phyloP scores from a whole-genome alignment of 2,113 vertebrate species.

The Calonectris borealis region DNA sequence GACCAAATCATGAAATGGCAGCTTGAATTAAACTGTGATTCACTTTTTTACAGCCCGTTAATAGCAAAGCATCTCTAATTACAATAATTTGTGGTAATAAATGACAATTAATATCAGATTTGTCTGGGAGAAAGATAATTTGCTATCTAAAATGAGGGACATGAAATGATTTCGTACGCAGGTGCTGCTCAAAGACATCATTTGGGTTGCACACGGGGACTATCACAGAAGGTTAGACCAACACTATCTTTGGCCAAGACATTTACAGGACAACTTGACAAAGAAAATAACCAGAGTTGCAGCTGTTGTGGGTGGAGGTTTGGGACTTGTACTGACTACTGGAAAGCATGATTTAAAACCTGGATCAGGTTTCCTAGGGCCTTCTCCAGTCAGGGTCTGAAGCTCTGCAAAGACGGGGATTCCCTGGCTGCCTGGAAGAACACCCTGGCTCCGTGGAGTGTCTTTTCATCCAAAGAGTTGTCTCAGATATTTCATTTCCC shows the following conservation, averaged over 20 bases:
- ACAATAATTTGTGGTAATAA: slow-evolving; percentile 25
- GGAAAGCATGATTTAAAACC: neutral
- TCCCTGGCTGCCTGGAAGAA: neutral
- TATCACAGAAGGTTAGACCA: neutral
- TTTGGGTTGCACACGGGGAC: neutral
- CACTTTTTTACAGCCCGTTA: neutral
- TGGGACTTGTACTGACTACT: neutral
- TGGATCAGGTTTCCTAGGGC: neutral
- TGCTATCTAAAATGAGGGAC: neutral
- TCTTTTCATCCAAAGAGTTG: neutral
- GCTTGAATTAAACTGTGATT: neutral
- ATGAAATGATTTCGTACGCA: neutral
- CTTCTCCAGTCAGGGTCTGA: neutral
- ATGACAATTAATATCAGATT: slow-evolving; percentile 4
- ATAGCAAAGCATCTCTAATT: neutral
- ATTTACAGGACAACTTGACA: neutral
- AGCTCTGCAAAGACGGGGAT: neutral
- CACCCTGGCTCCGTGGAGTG: neutral
- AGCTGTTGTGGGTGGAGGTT: neutral
- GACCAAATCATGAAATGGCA: neutral
- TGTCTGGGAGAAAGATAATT: slow-evolving; percentile 12
- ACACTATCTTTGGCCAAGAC: neutral
- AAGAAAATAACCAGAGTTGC: neutral
- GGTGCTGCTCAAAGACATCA: neutral
- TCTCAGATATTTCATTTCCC: neutral